Evolutionary conservation across 2,113 vertebrate genomes (phyloP).

Genomic region (Grammomys surdaster): DNA sequence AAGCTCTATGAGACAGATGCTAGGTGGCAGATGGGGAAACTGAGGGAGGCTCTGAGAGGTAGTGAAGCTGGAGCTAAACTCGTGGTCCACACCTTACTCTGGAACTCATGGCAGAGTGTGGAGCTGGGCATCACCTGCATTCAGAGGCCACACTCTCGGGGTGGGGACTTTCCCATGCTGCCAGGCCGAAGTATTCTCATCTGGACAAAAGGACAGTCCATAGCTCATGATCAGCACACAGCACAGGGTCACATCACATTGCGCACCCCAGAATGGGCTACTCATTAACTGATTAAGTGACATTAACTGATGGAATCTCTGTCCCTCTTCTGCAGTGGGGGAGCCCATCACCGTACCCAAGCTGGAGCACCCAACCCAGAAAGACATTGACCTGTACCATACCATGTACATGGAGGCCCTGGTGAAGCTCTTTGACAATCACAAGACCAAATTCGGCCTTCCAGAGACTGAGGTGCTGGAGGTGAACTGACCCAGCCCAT

Average conservation of each 20-base stretch:
- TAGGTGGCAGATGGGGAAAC: neutral
- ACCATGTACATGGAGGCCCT: conserved; percentile 93
- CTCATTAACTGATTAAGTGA: too few relatives aligned
- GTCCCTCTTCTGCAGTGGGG: conserved; percentile 88
- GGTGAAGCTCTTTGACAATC: conserved; percentile 93
- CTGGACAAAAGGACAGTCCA: neutral
- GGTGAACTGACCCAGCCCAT: conserved; percentile 89
- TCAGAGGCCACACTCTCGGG: neutral
- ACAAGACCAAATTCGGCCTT: conserved; percentile 94
- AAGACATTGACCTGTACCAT: conserved; percentile 95
- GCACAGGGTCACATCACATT: neutral
- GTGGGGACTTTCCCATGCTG: neutral
- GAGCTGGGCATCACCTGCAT: neutral
- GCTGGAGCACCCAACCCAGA: conserved; percentile 90
- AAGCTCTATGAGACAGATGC: neutral
- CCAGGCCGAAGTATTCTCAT: neutral
- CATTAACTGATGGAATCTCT: conserved; percentile 50
- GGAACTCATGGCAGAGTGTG: neutral
- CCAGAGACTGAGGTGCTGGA: conserved; percentile 91
- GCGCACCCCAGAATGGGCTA: neutral
- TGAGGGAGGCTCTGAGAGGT: neutral
- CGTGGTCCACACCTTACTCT: too few relatives aligned
- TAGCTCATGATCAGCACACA: neutral
- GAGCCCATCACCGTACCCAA: conserved; percentile 97
- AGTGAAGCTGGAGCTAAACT: neutral